phyloP scores from a whole-genome alignment of 2,797 vertebrate genomes.

The Sardinella longiceps region DNA sequence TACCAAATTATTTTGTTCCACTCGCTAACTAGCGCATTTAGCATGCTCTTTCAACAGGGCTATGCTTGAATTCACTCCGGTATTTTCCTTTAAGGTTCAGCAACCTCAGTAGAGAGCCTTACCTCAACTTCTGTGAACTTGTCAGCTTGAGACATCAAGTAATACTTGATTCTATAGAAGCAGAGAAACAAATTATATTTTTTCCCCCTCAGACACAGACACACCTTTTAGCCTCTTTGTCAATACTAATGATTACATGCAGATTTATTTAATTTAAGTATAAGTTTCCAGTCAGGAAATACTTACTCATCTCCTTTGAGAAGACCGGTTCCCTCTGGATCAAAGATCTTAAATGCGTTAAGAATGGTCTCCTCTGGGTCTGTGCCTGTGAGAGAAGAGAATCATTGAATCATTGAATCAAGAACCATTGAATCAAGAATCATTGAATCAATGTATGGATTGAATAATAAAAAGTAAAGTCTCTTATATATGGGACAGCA shows the following conservation, averaged over 20 bases:
- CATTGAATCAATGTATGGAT: neutral
- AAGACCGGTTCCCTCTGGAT: constrained; percentile 83
- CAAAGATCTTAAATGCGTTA: constrained; percentile 90
- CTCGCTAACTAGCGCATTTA: too few relatives aligned
- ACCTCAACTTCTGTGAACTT: constrained; percentile 89
- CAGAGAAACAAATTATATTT: neutral
- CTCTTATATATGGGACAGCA: neutral
- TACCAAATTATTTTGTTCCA: too few relatives aligned
- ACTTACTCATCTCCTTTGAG: constrained; percentile 89
- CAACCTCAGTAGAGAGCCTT: constrained; percentile 45
- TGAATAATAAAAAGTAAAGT: neutral
- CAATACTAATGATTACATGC: too few relatives aligned
- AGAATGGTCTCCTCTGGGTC: constrained; percentile 91
- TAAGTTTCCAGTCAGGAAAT: neutral
- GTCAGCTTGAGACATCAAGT: constrained; percentile 90
- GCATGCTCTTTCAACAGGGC: too few relatives aligned
- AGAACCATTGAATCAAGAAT: too few relatives aligned
- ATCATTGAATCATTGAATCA: too few relatives aligned
- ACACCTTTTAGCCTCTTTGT: neutral
- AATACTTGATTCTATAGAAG: constrained; percentile 82
- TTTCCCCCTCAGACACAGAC: neutral
- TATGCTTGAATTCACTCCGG: too few relatives aligned
- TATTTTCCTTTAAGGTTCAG: too few relatives aligned
- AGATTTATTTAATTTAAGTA: too few relatives aligned
- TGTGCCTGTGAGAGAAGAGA: constrained; percentile 70